Conservation (phyloP, 2,797 vertebrate genomes). For the Pantherophis alleghaniensis region DNA sequence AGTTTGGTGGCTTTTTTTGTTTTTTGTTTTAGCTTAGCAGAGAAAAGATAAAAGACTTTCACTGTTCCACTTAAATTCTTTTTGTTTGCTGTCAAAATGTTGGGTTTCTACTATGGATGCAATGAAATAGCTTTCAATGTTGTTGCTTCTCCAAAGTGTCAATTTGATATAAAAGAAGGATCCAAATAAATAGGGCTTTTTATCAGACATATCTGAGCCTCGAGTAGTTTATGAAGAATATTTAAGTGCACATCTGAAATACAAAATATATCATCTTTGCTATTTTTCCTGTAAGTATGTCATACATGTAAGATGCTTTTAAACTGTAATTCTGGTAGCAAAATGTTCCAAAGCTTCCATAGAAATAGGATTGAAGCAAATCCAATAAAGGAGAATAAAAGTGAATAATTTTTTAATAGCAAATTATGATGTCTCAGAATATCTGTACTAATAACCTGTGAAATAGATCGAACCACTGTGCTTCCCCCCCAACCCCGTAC, state of each 20-base stretch:
- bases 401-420: neutral
- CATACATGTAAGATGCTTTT: neutral
- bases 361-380: neutral
- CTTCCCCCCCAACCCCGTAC: neutral
- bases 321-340: neutral
- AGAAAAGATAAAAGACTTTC: neutral
- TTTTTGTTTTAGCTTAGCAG: neutral
- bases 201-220: neutral
- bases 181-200: neutral
- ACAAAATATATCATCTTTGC: neutral
- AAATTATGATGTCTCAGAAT: neutral
- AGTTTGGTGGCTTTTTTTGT: neutral
- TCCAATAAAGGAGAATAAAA: too few species aligned
- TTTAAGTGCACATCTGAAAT: neutral
- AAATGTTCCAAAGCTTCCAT: neutral
- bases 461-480: neutral
- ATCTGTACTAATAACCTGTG: neutral
- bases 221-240: neutral
- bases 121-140: neutral
- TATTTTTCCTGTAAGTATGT: constrained; percentile 39
- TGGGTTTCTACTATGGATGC: neutral
- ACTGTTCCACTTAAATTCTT: neutral
- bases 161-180: neutral
- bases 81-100: neutral
- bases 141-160: neutral